Conservation (phyloP, 2,797 vertebrate genomes). For the Microchirus variegatus region DNA sequence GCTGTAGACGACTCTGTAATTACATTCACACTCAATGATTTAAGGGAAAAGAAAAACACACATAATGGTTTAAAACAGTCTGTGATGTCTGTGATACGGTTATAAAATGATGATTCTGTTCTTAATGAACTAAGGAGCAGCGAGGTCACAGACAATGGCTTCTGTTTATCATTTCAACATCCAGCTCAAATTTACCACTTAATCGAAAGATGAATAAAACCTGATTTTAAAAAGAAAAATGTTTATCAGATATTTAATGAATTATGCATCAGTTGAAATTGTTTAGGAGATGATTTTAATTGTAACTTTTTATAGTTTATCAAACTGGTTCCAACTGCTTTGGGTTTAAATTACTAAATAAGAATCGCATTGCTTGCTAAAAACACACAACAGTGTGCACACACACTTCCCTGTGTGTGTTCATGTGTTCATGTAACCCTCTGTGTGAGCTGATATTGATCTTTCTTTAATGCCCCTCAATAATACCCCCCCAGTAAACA, state of each 20-base stretch:
- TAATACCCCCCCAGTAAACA: constrained; percentile 74
- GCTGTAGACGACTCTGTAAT: constrained; percentile 46
- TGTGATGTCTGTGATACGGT: constrained; percentile 19
- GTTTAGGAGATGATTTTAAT: constrained; percentile 53
- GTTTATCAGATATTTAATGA: constrained; percentile 51
- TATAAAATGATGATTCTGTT: constrained; percentile 44
- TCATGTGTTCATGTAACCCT: constrained; percentile 45
- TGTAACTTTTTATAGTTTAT: constrained; percentile 45
- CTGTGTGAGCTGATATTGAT: constrained; percentile 84
- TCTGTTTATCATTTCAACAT: constrained; percentile 58
- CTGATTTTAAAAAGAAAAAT: constrained; percentile 50
- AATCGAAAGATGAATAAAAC: constrained; percentile 69
- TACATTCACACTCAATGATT: constrained; percentile 30
- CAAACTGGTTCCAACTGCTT: constrained; percentile 37
- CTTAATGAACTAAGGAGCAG: constrained; percentile 20
- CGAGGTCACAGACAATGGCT: constrained; percentile 34
- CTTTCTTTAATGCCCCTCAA: constrained; percentile 82
- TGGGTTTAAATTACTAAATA: constrained; percentile 21
- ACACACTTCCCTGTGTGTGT: constrained; percentile 20
- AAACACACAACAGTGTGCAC: constrained; percentile 1
- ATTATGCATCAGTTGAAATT: constrained; percentile 56
- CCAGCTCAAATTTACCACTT: constrained; percentile 42
- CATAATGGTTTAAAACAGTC: constrained; percentile 35
- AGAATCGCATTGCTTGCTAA: constrained; percentile 9
- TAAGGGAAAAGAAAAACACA: constrained; percentile 31